Percentiles rank a stretch among this genome's conserved stretches.
These are phyloP conservation scores for Chrysomallon squamiferum DNA, from an alignment of 1,140 invertebrate species.

Conservation along the genomic window DNA sequence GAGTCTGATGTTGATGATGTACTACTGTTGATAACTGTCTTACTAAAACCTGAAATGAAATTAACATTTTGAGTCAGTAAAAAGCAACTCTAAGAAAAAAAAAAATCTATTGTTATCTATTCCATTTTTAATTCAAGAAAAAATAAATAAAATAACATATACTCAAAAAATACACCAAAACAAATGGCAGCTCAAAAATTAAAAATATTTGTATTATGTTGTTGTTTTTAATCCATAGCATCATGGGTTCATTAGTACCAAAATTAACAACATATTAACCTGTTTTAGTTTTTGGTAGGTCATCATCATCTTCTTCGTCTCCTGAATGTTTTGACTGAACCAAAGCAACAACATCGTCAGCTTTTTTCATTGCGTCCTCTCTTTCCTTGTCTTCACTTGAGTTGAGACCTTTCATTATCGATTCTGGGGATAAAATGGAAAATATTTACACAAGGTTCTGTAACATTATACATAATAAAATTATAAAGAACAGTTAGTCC, in stretches of 20 bases:
- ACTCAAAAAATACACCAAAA: background rate
- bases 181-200: no score
- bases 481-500: no score
- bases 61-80: no score
- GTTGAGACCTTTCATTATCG: conserved; percentile 50
- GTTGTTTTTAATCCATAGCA: no score
- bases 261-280: no score
- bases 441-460: no score
- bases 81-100: no score
- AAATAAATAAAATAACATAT: background rate
- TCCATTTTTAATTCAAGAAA: no score
- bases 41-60: conserved; percentile 40
- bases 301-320: conserved; percentile 32
- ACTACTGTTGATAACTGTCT: conserved; percentile 49
- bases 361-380: conserved; percentile 42
- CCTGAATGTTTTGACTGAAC: conserved; percentile 19
- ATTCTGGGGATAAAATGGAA: conserved; percentile 28
- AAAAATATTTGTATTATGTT: no score
- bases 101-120: no score
- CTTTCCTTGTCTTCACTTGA: conserved; percentile 38
- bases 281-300: conserved; percentile 45
- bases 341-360: conserved; percentile 46
- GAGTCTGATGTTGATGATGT: no score
- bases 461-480: background rate
- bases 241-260: no score